Evolutionary conservation across 2,113 vertebrate species (phyloP), one percentile per base, ranked within the genome.

Genomic region (Nyctibius bracteatus): DNA sequence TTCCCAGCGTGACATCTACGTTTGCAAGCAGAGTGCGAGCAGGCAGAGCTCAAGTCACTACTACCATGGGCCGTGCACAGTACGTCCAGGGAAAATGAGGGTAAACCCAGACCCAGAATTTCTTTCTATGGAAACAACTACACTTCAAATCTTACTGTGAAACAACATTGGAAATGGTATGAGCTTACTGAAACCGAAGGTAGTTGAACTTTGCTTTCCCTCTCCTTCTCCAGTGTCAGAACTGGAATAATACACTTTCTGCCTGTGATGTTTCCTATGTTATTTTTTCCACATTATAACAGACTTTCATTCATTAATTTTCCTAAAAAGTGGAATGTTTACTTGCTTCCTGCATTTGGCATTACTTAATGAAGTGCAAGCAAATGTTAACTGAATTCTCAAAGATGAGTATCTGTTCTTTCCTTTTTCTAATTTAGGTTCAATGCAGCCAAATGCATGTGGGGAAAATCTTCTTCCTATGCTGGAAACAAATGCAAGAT

Each of bases 331-430:
- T 39, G 9, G 39, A 74, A 84, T 37, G 30, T 86, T 95, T 92
- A 41, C 52, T 95, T 91, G 87, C 90, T 96, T 92, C 71, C 93
- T 83, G 75, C 33, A 62, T 73, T 88, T 94, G 72, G 19, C 85
- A 88, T 86, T 74, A 78, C 43, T n/a, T 92, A 92, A 88, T 81
- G 67, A 86, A 92, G 61, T 61, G 33, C 55, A 90, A 84, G 67
- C 55, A 95, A 95, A 94, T 46, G 52, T 43, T 92, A 92, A 88
- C 85, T 70, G 80, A 94, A 86, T 80, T 93, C 63, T 88, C 74
- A 88, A 82, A 88, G 72, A 93, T n/a, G 52, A 0, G 1, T 71
- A 81, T 83, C 63, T 90, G 46, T 78, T 88, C 88, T 90, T 95
- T 78, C 27, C 18, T 90, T 78, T 94, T 86, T 78, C 86, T 88